Conservation (phyloP, 2,797 vertebrate genomes). For the Paratrypauchen microcephalus region DNA sequence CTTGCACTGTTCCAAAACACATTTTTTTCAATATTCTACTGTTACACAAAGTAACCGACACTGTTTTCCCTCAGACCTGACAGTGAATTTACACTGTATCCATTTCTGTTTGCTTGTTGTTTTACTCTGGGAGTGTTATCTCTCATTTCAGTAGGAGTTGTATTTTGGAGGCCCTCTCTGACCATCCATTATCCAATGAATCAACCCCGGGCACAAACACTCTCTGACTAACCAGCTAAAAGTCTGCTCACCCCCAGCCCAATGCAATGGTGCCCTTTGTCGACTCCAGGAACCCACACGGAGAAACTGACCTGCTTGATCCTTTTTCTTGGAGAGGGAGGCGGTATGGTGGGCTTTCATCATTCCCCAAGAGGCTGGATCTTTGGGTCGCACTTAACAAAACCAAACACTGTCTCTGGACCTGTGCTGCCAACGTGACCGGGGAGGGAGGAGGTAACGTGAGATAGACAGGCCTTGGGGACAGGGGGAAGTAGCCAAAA, state of each 20-base stretch:
- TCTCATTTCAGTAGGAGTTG: conserved; percentile 80
- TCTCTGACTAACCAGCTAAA: conserved; percentile 55
- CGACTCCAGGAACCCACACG: conserved; percentile 77
- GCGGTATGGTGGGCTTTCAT: conserved; percentile 76
- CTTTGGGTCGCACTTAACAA: conserved; percentile 81
- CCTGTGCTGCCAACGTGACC: conserved; percentile 42
- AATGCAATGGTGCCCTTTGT: conserved; percentile 80
- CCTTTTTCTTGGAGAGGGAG: conserved; percentile 73
- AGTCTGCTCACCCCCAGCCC: conserved; percentile 64
- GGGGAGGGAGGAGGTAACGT: conserved; percentile 72
- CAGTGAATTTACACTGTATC: conserved; percentile 74
- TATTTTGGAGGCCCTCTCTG: conserved; percentile 76
- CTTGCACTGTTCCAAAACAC: background rate
- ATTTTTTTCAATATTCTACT: background rate
- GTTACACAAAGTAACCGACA: conserved; percentile 15
- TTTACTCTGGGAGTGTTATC: conserved; percentile 75
- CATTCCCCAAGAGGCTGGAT: conserved; percentile 75
- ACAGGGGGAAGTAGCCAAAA: conserved; percentile 84
- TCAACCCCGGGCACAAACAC: conserved; percentile 76
- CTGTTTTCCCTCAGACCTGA: conserved; percentile 71
- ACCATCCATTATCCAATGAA: conserved; percentile 82
- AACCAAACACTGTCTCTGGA: conserved; percentile 77
- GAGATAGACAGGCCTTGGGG: conserved; percentile 78
- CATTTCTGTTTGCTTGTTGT: conserved; percentile 79
- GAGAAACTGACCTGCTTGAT: conserved; percentile 86